Evolutionary conservation across 2,113 vertebrate genomes (phyloP).

Genomic region (Colius striatus): DNA sequence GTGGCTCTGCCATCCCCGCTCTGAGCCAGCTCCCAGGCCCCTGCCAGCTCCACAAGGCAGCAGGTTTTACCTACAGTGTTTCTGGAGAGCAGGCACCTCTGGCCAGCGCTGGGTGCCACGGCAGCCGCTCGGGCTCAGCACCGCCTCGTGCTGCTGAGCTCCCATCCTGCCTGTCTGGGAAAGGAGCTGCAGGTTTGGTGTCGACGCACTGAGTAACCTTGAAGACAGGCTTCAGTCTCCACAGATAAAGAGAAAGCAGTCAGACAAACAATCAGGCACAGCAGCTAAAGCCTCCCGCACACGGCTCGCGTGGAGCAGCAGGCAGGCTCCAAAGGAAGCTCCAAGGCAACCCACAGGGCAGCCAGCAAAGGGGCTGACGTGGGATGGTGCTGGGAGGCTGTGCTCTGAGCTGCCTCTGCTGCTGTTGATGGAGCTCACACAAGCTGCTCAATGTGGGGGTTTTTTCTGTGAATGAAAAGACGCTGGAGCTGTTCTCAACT

Average conservation of each 20-base stretch:
- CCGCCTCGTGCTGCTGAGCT: fast-evolving
- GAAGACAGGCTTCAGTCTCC: background rate
- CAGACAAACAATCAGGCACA: background rate
- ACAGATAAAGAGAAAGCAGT: background rate
- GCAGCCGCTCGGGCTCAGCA: background rate
- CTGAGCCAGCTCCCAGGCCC: background rate
- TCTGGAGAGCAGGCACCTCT: background rate
- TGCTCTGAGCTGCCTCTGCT: background rate
- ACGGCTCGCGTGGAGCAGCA: fast-evolving
- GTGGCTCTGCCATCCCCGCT: background rate
- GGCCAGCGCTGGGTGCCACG: background rate
- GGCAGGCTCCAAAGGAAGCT: background rate
- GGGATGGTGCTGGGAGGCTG: background rate
- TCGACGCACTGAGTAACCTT: background rate
- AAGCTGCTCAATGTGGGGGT: background rate
- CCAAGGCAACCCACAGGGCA: background rate
- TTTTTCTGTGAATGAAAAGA: background rate
- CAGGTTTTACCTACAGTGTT: background rate
- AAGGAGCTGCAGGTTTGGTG: background rate
- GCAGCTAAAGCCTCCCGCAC: background rate
- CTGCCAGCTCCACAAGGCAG: background rate
- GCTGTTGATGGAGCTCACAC: background rate
- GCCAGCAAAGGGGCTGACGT: background rate
- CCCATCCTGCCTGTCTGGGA: background rate
- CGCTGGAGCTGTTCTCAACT: background rate